Evolutionary conservation across 2,797 vertebrate genomes (phyloP).

Genomic region (Mus minutoides): DNA sequence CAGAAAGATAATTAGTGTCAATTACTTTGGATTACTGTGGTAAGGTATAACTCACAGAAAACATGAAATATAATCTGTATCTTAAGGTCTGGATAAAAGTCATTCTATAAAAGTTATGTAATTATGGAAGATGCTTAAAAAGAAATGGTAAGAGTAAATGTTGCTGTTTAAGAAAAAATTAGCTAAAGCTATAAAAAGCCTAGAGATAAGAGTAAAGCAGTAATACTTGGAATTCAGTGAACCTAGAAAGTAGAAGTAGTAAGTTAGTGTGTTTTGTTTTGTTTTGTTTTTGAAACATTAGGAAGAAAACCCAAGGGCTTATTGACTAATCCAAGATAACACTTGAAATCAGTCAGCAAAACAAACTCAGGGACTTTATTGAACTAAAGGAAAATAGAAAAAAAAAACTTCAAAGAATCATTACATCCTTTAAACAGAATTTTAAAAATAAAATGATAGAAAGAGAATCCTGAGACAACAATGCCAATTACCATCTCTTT

Average conservation of each 20-base stretch:
- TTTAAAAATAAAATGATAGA: not conserved
- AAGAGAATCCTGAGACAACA: not conserved
- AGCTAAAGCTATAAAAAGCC: not conserved
- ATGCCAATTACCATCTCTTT: constrained; percentile 1
- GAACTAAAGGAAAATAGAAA: not conserved
- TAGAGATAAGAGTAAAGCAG: not conserved
- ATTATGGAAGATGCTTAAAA: constrained; percentile 1
- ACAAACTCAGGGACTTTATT: not conserved
- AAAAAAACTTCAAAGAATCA: not conserved
- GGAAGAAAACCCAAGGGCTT: not conserved
- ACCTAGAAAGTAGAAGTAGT: not conserved
- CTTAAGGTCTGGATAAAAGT: not conserved
- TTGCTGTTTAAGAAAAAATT: not conserved
- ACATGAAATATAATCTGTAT: not conserved
- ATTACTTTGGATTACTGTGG: not conserved
- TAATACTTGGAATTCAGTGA: not conserved
- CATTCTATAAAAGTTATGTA: not conserved
- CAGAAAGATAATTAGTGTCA: not conserved
- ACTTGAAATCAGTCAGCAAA: not conserved
- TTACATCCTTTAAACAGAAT: not conserved
- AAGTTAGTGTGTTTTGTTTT: not conserved
- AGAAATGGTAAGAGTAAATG: not conserved
- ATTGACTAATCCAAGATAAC: not conserved
- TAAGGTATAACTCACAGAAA: not conserved
- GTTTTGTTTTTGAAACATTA: not conserved